phyloP scores from a whole-genome alignment of 2,888 invertebrate genomes.

The Onthophagus sagittarius region DNA sequence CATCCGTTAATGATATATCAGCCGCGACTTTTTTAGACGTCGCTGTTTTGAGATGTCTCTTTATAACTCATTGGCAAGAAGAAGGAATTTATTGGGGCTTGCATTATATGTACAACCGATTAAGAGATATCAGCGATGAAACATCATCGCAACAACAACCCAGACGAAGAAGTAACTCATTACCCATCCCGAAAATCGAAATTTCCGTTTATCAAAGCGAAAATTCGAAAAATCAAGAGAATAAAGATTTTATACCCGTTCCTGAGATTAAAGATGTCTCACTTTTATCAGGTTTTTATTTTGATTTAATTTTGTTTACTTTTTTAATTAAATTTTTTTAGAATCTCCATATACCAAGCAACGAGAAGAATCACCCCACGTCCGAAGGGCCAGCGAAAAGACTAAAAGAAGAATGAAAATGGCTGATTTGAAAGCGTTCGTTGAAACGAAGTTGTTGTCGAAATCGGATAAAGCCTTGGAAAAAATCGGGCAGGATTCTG shows the following conservation, averaged over 20 bases:
- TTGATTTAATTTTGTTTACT: not conserved
- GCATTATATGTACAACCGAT: constrained; percentile 82
- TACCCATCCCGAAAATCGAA: constrained; percentile 91
- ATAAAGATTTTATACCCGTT: constrained; percentile 74
- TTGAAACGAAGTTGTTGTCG: constrained; percentile 85
- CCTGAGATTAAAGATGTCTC: constrained; percentile 69
- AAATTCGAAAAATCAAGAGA: constrained; percentile 57
- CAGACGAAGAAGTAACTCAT: constrained; percentile 83
- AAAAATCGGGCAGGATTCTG: constrained; percentile 75
- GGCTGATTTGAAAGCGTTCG: constrained; percentile 86
- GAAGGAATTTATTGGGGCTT: constrained; percentile 98
- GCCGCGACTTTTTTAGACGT: constrained; percentile 96
- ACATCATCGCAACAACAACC: constrained; percentile 72
- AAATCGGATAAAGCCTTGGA: constrained; percentile 89
- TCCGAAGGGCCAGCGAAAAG: constrained; percentile 75
- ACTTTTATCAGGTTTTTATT: constrained; percentile 54
- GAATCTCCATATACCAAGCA: constrained; percentile 49
- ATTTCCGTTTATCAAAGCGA: constrained; percentile 81
- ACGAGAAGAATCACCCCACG: constrained; percentile 50
- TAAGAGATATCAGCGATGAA: constrained; percentile 85
- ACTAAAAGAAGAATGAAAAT: constrained; percentile 85
- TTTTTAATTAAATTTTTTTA: constrained; percentile 31
- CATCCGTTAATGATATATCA: constrained; percentile 55
- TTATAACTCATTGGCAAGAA: constrained; percentile 96
- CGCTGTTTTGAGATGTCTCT: constrained; percentile 90